These are phyloP conservation scores for Pseudomyrmex dendroicus DNA, from an alignment of 1,140 invertebrate species.

Conservation along the genomic window DNA sequence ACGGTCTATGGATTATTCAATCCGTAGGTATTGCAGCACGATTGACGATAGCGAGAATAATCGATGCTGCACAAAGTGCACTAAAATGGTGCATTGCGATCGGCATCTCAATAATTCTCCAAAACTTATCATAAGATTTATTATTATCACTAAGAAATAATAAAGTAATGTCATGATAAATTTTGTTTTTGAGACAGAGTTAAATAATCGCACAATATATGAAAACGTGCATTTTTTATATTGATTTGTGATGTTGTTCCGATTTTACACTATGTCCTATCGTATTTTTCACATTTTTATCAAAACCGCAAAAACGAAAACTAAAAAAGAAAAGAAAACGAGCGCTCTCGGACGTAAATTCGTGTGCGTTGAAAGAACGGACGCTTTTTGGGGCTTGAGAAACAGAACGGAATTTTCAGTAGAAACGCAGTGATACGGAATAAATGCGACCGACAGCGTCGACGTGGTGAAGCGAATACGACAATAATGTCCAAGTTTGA, in stretches of 20 bases:
- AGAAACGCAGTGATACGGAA: not conserved
- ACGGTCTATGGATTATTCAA: constrained; percentile 49
- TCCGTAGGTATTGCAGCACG: not conserved
- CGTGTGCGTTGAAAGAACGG: constrained; percentile 17
- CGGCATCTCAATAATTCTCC: not conserved
- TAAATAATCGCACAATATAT: not conserved
- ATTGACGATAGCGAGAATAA: constrained; percentile 16
- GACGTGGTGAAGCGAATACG: constrained; percentile 17
- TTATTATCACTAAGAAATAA: not conserved
- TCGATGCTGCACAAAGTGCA: not conserved
- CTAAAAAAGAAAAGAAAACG: too few relatives aligned
- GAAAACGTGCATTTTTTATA: not conserved
- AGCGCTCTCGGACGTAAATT: constrained; percentile 8
- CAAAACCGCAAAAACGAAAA: constrained; percentile 27
- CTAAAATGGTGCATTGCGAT: not conserved
- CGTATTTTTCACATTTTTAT: constrained; percentile 37
- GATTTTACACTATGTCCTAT: constrained; percentile 4
- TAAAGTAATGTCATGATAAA: not conserved
- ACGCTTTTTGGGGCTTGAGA: constrained; percentile 7
- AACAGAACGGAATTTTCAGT: constrained; percentile 24
- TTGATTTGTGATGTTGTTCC: constrained; percentile 4
- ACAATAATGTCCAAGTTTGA: constrained; percentile 49
- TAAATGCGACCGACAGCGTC: constrained; percentile 20
- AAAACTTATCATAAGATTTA: not conserved
- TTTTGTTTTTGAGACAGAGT: too few relatives aligned